Conservation (phyloP, 1,140 invertebrate species). For the Tetraneura akinire region DNA sequence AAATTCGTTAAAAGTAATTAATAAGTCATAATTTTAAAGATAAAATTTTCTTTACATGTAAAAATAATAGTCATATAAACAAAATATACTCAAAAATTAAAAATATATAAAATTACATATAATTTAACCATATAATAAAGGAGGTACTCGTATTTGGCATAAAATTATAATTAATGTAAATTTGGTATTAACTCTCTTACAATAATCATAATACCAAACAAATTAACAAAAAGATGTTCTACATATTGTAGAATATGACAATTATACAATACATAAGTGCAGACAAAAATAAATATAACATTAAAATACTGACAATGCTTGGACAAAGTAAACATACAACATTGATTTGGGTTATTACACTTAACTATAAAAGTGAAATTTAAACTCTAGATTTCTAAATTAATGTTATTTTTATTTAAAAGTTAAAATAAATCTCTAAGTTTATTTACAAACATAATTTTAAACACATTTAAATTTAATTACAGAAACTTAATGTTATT, state of each 20-base stretch:
- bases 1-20: conserved; percentile 40
- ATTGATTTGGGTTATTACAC: neutral
- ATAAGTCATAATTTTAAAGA: conserved; percentile 12
- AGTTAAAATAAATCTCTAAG: neutral
- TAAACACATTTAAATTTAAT: conserved; percentile 6
- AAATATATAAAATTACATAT: conserved; percentile 22
- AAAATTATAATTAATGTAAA: conserved; percentile 7
- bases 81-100: conserved; percentile 14
- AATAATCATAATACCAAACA: neutral
- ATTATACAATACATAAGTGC: neutral
- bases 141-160: neutral
- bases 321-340: conserved; percentile 20
- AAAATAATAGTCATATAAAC: conserved; percentile 18
- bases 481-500: conserved; percentile 16
- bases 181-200: conserved; percentile 15
- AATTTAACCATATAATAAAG: neutral
- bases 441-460: conserved; percentile 7
- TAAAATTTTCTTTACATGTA: neutral
- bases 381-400: conserved; percentile 13
- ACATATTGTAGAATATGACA: neutral
- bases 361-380: neutral
- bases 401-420: no score
- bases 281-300: neutral
- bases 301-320: conserved; percentile 24
- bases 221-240: neutral